Evolutionary conservation across 92 coral and sea anemone species (phyloP), one percentile per base, ranked within the genome.

Genomic region (Heteractis magnifica): DNA sequence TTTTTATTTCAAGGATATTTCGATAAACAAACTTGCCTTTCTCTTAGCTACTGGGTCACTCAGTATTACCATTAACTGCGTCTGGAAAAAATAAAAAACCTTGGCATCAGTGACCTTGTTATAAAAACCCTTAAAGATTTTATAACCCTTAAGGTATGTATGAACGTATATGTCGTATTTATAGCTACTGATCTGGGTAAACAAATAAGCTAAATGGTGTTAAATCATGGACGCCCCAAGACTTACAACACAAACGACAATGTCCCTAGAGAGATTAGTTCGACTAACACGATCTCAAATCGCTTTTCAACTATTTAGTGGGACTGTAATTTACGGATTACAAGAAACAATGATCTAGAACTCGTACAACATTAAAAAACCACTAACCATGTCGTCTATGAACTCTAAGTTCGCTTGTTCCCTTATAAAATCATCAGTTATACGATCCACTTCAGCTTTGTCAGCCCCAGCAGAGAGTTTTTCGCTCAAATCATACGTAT

Each of bases 31-130:
- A 70, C 75, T 6, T 80, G 92, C 98, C 98, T 96, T 96, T 85
- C 98, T 87, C 56, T 96, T 96, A 2, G 98, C 98, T 6, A 96
- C 95, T 23, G 98, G 98, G 72, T 96, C 98, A 51, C 93, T 89
- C 18, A 96, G 84, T 20, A 96, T 96, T 21, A 96, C 83, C 79
- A 92, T 87, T 9, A 96, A 89, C 85, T 94, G 94, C 51, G 94
- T 88, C 98, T 95, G 76, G 5, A 81, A 65, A 3, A 10, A 68
- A 50, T 8, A 62, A 51, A 50, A 34, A 34, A 1, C 44, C 44
- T 34, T 34, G 44, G 44, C 2, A 34, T 34, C 44, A 2, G 44
- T 34, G 44, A 34, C 44, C 44, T 34, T 34, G 44, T 34, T 34
- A 34, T 0, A 34, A 34, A 34, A 34, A 2, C 44, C 44, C 44